These are phyloP conservation scores for Pocillopora verrucosa DNA, from an alignment of 64 coral and sea anemone species.

Conservation along the genomic window DNA sequence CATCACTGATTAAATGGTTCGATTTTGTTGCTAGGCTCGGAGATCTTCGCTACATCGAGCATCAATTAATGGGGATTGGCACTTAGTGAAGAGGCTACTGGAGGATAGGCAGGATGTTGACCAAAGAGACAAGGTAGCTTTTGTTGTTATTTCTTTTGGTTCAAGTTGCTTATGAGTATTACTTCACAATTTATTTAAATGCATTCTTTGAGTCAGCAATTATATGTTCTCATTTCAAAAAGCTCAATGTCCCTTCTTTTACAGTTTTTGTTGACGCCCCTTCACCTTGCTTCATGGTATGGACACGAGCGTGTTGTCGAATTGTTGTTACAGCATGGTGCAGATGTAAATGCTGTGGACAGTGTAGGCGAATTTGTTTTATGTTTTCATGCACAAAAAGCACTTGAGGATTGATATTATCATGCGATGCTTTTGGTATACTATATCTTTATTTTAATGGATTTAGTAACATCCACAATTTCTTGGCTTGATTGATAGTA, in stretches of 20 bases:
- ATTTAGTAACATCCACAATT: no score
- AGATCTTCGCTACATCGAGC: background rate
- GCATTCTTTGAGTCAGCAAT: no score
- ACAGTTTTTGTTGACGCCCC: constrained; percentile 4
- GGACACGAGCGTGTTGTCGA: constrained; percentile 1
- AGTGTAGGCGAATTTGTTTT: background rate
- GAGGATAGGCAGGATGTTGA: background rate
- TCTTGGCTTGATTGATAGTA: no score
- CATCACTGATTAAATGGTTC: background rate
- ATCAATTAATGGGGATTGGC: background rate
- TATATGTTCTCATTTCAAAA: background rate
- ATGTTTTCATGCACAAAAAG: background rate
- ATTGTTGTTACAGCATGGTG: background rate
- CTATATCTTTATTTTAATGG: no score
- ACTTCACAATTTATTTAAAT: background rate
- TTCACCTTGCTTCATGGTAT: constrained; percentile 8
- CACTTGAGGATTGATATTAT: no score
- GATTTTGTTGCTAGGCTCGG: background rate
- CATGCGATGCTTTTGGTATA: no score
- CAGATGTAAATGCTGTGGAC: background rate
- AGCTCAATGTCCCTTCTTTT: background rate
- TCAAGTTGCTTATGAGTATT: background rate
- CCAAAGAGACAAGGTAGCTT: background rate
- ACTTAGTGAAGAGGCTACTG: background rate
- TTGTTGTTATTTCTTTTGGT: background rate